Conservation (phyloP, 2,797 vertebrate genomes). For the Clarias platycephalus region DNA sequence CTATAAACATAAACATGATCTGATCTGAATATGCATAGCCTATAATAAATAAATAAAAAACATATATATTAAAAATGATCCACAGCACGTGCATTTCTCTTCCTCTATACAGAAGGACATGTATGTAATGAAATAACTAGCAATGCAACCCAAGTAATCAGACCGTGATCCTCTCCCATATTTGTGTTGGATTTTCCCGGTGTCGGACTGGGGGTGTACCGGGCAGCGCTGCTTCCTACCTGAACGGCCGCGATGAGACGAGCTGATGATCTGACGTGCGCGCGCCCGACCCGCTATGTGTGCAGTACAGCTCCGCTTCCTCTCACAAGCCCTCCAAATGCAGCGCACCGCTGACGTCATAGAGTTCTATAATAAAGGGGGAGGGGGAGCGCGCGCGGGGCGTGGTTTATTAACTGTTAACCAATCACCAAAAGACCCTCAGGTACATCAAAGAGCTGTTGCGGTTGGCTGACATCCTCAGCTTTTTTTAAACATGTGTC, state of each 20-base stretch:
- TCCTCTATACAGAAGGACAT: neutral
- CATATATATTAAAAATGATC: neutral
- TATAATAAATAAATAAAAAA: neutral
- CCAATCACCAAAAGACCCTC: constrained; percentile 27
- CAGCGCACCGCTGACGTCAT: constrained; percentile 55
- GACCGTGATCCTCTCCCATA: neutral
- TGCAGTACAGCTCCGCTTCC: constrained; percentile 36
- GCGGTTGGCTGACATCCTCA: constrained; percentile 32
- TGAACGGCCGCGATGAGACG: constrained; percentile 9
- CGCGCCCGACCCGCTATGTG: neutral
- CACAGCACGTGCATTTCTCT: neutral
- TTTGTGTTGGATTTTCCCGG: neutral
- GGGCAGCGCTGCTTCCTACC: constrained; percentile 21
- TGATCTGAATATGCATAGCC: neutral
- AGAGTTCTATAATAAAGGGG: neutral
- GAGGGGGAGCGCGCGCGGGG: constrained; percentile 16
- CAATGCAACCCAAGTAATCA: neutral
- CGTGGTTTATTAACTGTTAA: constrained; percentile 14
- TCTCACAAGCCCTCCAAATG: constrained; percentile 49
- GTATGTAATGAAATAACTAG: neutral
- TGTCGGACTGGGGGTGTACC: neutral
- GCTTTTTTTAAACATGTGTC: neutral
- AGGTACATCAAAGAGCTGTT: constrained; percentile 23
- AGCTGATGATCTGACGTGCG: neutral
- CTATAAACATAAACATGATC: neutral